Conservation (phyloP, 2,113 vertebrate genomes). For the Clarias batrachus region DNA sequence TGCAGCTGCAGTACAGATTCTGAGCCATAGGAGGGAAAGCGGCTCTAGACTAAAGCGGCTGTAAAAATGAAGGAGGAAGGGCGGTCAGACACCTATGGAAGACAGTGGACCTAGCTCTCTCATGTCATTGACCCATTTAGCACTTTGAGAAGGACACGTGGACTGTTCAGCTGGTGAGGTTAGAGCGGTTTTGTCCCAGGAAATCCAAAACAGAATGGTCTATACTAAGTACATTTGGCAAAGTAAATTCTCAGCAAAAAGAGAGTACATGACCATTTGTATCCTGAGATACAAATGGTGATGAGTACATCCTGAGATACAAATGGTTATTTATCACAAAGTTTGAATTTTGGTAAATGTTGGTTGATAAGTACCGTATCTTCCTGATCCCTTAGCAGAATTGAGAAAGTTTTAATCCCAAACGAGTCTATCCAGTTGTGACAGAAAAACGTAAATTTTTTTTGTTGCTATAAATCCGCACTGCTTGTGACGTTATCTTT, state of each 20-base stretch:
- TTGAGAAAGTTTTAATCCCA: too few relatives aligned
- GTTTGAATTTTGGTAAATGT: too few relatives aligned
- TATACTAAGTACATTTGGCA: background rate
- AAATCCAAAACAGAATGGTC: background rate
- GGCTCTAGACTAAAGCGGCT: constrained; percentile 31
- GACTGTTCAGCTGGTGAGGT: background rate
- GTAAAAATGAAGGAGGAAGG: constrained; percentile 1
- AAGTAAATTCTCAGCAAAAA: background rate
- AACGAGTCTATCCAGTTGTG: too few relatives aligned
- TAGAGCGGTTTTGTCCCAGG: background rate
- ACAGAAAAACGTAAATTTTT: too few relatives aligned
- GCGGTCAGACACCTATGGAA: background rate
- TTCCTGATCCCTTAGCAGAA: too few relatives aligned
- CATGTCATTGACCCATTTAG: constrained; percentile 28
- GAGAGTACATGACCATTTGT: background rate
- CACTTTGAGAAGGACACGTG: background rate
- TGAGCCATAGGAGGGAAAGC: constrained; percentile 5
- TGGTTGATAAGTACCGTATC: too few relatives aligned
- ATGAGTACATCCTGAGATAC: too few relatives aligned
- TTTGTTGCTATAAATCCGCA: too few relatives aligned
- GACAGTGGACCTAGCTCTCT: background rate
- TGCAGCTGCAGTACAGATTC: background rate
- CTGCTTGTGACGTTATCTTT: too few relatives aligned
- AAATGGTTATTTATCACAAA: background rate
- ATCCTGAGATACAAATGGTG: too few relatives aligned